phyloP scores from a whole-genome alignment of 2,888 invertebrate species.

The Rhagophthalmus giganteus region DNA sequence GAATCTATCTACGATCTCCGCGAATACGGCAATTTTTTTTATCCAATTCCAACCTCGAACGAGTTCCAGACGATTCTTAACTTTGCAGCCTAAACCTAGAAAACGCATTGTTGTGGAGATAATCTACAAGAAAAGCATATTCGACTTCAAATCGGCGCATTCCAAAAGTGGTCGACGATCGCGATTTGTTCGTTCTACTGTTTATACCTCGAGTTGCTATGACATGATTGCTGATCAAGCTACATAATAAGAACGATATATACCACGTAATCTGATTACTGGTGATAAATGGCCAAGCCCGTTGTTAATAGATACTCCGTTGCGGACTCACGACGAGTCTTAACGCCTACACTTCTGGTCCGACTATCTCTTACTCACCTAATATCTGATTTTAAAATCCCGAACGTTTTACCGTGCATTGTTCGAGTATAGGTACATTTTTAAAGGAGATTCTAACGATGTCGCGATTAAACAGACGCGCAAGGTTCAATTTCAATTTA shows the following conservation, averaged over 20 bases:
- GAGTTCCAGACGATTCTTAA: too few species aligned
- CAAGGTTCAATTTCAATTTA: conserved; percentile 5
- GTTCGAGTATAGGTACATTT: conserved; percentile 12
- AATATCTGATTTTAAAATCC: conserved; percentile 37
- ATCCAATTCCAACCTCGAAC: too few species aligned
- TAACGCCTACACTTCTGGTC: conserved; percentile 30
- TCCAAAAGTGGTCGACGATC: conserved; percentile 27
- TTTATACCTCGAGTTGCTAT: conserved; percentile 44
- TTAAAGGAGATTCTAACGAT: too few species aligned
- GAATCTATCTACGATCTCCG: too few species aligned
- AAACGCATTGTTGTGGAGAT: not conserved
- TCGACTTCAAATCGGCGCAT: conserved; percentile 8
- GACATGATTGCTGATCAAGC: conserved; percentile 46
- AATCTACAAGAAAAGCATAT: too few species aligned
- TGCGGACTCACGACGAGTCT: conserved; percentile 44
- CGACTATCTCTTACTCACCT: conserved; percentile 28
- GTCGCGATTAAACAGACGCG: not conserved
- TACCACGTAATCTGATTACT: conserved; percentile 50
- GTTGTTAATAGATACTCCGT: conserved; percentile 52
- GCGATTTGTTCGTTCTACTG: conserved; percentile 37
- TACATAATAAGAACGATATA: conserved; percentile 48
- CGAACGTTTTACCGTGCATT: conserved; percentile 25
- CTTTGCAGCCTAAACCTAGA: too few species aligned
- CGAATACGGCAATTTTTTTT: too few species aligned
- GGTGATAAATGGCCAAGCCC: conserved; percentile 51